Evolutionary conservation across 2,888 invertebrate genomes (phyloP).

Genomic region (Ormyrus nitidulus): DNA sequence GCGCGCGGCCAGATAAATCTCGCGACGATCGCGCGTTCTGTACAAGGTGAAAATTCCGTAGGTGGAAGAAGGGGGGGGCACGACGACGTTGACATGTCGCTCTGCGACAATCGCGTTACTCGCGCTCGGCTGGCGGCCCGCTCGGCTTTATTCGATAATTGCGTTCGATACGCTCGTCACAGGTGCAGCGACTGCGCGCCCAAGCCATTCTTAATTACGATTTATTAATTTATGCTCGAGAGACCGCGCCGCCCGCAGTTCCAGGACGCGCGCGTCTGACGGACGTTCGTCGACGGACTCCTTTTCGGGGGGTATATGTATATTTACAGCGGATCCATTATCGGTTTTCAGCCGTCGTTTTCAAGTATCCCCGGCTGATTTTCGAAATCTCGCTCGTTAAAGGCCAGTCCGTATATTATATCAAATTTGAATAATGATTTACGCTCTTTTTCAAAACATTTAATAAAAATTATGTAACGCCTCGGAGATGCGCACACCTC

Average conservation of each 20-base stretch:
- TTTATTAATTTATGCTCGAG: slow-evolving; percentile 31
- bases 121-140: slow-evolving; percentile 4
- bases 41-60: slow-evolving; percentile 37
- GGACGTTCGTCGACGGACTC: too few relatives aligned
- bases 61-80: not conserved
- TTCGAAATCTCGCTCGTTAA: slow-evolving; percentile 21
- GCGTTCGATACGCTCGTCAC: slow-evolving; percentile 36
- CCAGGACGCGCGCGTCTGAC: too few relatives aligned
- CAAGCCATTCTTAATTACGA: slow-evolving; percentile 10
- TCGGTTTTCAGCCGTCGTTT: not conserved
- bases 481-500: too few relatives aligned
- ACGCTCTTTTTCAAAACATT: slow-evolving; percentile 36
- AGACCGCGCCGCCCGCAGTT: not conserved
- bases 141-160: slow-evolving; percentile 39
- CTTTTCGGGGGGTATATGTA: too few relatives aligned
- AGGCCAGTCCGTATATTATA: not conserved
- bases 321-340: not conserved
- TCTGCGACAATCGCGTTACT: slow-evolving; percentile 43
- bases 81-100: slow-evolving; percentile 14
- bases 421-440: slow-evolving; percentile 32
- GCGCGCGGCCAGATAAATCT: slow-evolving; percentile 13
- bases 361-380: not conserved
- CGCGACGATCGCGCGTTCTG: slow-evolving; percentile 7
- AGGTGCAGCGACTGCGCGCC: slow-evolving; percentile 4
- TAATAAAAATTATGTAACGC: slow-evolving; percentile 33